Evolutionary conservation across 2,113 vertebrate species (phyloP).

Genomic region (Cichladusa arquata): DNA sequence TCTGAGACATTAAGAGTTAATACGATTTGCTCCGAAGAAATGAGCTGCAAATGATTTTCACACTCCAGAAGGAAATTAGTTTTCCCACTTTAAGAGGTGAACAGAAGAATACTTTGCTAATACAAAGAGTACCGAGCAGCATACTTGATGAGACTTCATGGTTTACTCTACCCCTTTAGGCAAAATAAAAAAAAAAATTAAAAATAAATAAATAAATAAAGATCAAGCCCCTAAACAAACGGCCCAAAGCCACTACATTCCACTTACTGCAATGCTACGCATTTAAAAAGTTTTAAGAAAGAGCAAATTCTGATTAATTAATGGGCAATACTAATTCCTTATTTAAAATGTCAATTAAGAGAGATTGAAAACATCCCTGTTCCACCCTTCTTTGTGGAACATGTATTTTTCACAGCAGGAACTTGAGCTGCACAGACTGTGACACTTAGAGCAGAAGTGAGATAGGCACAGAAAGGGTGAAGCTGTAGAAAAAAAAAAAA

Average conservation of each 20-base stretch:
- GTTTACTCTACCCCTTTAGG: neutral
- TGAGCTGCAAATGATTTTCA: neutral
- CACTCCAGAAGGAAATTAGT: conserved; percentile 31
- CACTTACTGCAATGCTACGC: rapidly evolving
- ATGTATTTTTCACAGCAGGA: neutral
- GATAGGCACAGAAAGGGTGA: neutral
- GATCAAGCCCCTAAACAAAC: neutral
- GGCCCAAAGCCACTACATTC: neutral
- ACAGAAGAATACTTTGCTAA: neutral
- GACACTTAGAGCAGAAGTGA: neutral
- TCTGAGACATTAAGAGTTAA: neutral
- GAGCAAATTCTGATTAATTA: neutral
- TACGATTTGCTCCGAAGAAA: neutral
- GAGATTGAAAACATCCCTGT: neutral
- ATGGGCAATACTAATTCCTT: neutral
- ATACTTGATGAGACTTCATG: neutral
- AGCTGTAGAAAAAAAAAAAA: neutral
- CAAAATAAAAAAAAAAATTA: neutral
- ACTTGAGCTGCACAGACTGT: neutral
- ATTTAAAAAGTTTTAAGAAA: neutral
- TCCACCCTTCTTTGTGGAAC: neutral
- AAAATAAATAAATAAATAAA: neutral
- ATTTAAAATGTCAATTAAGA: neutral
- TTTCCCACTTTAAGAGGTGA: neutral
- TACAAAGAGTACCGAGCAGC: neutral